phyloP scores from a whole-genome alignment of 2,888 invertebrate genomes.

The Lysandra bellargus region DNA sequence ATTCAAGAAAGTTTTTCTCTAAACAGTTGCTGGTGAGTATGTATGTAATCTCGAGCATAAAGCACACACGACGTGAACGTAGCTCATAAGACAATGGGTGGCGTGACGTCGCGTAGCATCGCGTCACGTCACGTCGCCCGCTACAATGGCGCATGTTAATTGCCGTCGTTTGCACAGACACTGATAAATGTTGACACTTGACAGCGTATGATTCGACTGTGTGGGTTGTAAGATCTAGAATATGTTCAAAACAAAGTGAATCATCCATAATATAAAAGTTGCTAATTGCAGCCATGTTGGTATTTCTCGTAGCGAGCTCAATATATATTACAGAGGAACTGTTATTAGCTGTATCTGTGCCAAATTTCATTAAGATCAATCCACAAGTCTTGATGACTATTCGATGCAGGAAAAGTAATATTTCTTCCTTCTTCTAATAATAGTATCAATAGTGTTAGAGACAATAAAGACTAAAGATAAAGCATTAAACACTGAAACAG shows the following conservation, averaged over 20 bases:
- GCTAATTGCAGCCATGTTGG: too few species aligned
- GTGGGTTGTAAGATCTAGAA: background rate
- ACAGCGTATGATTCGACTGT: constrained; percentile 60
- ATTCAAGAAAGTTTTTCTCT: too few species aligned
- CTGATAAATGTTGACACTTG: constrained; percentile 77
- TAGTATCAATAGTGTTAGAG: too few species aligned
- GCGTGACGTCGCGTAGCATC: constrained; percentile 38
- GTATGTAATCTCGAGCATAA: background rate
- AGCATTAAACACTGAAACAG: background rate
- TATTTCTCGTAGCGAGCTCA: too few species aligned
- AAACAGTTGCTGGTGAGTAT: background rate
- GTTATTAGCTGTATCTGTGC: too few species aligned
- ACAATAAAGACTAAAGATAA: background rate
- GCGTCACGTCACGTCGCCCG: constrained; percentile 48
- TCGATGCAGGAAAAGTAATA: too few species aligned
- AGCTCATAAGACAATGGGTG: constrained; percentile 47
- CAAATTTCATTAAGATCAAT: too few species aligned
- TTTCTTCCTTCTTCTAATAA: too few species aligned
- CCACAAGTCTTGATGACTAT: too few species aligned
- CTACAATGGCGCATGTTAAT: constrained; percentile 75
- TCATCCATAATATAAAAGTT: too few species aligned
- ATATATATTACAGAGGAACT: too few species aligned
- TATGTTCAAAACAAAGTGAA: background rate
- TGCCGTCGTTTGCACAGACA: constrained; percentile 75
- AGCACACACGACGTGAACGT: constrained; percentile 41